Evolutionary conservation across 2,113 vertebrate species (phyloP).

Genomic region (Dinomys branickii): DNA sequence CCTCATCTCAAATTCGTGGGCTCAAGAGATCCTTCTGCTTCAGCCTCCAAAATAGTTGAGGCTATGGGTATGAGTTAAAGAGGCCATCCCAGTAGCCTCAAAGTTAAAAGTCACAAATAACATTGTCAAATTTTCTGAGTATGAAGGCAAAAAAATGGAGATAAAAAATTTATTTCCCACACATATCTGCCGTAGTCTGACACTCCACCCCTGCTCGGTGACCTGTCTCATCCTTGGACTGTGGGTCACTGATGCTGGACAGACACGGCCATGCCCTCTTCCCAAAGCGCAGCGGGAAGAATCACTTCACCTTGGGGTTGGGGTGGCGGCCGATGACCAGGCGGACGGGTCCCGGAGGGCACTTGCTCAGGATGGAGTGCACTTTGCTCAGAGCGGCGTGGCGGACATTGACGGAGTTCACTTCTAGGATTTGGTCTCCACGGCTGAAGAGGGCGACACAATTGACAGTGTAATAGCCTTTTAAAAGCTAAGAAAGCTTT

Average conservation of each 20-base stretch:
- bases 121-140: background rate
- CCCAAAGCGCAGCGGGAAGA: background rate
- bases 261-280: accelerated
- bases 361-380: slow-evolving; percentile 95
- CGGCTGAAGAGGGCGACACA: slow-evolving; percentile 86
- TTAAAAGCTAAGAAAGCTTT: background rate
- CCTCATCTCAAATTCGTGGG: background rate
- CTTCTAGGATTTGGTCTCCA: slow-evolving; percentile 97
- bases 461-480: background rate
- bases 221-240: background rate
- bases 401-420: slow-evolving; percentile 94
- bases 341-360: slow-evolving; percentile 95
- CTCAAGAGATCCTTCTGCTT: background rate
- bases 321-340: slow-evolving; percentile 97
- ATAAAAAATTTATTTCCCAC: background rate
- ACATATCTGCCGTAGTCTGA: background rate
- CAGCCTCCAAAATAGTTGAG: background rate
- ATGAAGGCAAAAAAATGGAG: background rate
- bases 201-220: background rate
- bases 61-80: background rate
- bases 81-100: background rate
- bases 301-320: slow-evolving; percentile 93
- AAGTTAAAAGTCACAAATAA: slow-evolving; percentile 15
- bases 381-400: slow-evolving; percentile 95
- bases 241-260: background rate